Conservation (phyloP, 2,113 vertebrate genomes). For the Heterochromis multidens region DNA sequence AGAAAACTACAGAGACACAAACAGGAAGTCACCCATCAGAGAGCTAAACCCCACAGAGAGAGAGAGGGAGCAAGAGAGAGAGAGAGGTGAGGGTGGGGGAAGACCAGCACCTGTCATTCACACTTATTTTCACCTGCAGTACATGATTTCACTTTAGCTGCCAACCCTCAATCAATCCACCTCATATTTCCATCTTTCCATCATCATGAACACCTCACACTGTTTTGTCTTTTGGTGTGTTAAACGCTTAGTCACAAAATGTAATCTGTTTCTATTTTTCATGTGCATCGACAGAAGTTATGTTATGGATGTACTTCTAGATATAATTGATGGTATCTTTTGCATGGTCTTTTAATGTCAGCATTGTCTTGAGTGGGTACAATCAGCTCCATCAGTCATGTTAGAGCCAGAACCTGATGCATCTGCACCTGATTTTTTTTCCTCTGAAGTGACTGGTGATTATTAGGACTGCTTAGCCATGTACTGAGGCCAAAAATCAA, state of each 20-base stretch:
- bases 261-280: too few species aligned
- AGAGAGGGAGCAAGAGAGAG: not conserved
- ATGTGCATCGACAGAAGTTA: not conserved
- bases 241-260: not conserved
- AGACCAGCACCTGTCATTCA: not conserved
- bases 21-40: slow-evolving; percentile 38
- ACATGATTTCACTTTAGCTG: not conserved
- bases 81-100: not conserved
- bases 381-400: not conserved
- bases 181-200: not conserved
- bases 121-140: not conserved
- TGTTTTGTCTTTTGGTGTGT: not conserved
- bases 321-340: too few species aligned
- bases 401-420: not conserved
- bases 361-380: not conserved
- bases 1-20: slow-evolving; percentile 34
- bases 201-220: fast-evolving
- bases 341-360: not conserved
- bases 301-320: not conserved
- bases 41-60: not conserved
- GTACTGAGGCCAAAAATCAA: not conserved
- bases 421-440: not conserved
- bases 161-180: not conserved
- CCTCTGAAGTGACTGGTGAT: not conserved
- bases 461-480: not conserved